Percentiles rank a stretch among this genome's conserved stretches.
Evolutionary conservation across 2,797 vertebrate species (phyloP).

Genomic region (Lacerta viridis): DNA sequence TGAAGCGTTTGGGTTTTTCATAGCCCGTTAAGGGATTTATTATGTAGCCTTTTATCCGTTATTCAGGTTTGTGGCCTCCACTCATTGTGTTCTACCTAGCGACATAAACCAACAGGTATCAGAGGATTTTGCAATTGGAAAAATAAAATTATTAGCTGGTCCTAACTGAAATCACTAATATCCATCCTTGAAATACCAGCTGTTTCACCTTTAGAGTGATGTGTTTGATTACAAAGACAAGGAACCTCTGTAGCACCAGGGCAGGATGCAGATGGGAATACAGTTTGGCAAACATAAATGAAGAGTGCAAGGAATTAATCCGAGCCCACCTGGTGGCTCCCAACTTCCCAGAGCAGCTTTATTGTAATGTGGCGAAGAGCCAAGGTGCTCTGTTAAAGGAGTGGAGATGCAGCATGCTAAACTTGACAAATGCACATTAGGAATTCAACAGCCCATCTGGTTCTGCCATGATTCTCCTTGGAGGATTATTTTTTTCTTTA

Average conservation of each 20-base stretch:
- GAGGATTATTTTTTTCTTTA: constrained; percentile 17
- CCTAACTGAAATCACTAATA: constrained; percentile 31
- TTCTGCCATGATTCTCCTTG: constrained; percentile 32
- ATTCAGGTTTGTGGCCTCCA: constrained; percentile 3
- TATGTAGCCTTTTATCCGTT: background rate
- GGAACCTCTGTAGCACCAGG: constrained; percentile 57
- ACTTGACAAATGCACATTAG: constrained; percentile 49
- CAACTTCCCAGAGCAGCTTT: constrained; percentile 5
- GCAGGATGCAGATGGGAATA: constrained; percentile 16
- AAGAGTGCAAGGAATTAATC: background rate
- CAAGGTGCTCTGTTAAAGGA: background rate
- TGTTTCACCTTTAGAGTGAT: constrained; percentile 49
- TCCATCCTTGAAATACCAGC: constrained; percentile 47
- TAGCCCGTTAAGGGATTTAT: background rate
- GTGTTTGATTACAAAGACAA: constrained; percentile 65
- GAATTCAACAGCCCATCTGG: constrained; percentile 53
- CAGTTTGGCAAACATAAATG: background rate
- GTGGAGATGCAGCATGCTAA: constrained; percentile 29
- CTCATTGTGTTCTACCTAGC: background rate
- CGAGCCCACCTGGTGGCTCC: constrained; percentile 14
- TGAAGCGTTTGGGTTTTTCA: background rate
- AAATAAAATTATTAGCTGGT: constrained; percentile 3
- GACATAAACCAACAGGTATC: background rate
- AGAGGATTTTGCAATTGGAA: background rate
- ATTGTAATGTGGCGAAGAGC: constrained; percentile 26